These are phyloP conservation scores for Prostheceraeus crozeri DNA, from an alignment of 2,888 invertebrate genomes.

Conservation along the genomic window DNA sequence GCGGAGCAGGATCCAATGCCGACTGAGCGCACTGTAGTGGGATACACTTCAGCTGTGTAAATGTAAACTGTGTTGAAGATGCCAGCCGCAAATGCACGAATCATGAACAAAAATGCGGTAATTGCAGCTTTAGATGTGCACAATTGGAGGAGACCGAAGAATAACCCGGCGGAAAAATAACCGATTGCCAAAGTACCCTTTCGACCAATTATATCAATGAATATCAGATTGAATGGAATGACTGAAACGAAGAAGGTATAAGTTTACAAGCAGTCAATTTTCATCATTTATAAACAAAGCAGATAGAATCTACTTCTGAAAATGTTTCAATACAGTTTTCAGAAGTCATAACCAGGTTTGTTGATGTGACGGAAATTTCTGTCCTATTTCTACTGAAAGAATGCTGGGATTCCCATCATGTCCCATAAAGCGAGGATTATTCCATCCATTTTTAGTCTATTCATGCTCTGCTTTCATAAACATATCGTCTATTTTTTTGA, in stretches of 20 bases:
- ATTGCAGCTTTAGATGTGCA: slow-evolving; percentile 44
- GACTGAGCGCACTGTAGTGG: slow-evolving; percentile 38
- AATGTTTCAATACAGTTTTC: too few species aligned
- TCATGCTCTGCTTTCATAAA: too few species aligned
- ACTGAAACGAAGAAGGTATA: slow-evolving; percentile 43
- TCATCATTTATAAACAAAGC: too few species aligned
- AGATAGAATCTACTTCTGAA: too few species aligned
- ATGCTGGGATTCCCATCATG: too few species aligned
- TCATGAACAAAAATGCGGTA: slow-evolving; percentile 50
- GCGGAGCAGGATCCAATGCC: slow-evolving; percentile 38
- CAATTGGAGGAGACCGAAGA: slow-evolving; percentile 47
- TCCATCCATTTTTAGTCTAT: too few species aligned
- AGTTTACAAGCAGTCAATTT: not conserved
- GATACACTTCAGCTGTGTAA: slow-evolving; percentile 52
- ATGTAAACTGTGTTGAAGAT: slow-evolving; percentile 53
- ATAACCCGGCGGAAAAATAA: slow-evolving; percentile 44
- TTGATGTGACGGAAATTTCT: too few species aligned
- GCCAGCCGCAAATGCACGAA: slow-evolving; percentile 49
- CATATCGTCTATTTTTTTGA: too few species aligned
- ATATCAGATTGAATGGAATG: slow-evolving; percentile 51
- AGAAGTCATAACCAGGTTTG: too few species aligned
- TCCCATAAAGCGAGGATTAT: too few species aligned
- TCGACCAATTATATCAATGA: slow-evolving; percentile 51
- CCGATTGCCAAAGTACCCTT: slow-evolving; percentile 45
- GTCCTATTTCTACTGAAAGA: too few species aligned